Percentiles rank a stretch among this genome's conserved stretches.
phyloP scores from a whole-genome alignment of 1,140 invertebrate species.

The Meloidogyne chitwoodi region DNA sequence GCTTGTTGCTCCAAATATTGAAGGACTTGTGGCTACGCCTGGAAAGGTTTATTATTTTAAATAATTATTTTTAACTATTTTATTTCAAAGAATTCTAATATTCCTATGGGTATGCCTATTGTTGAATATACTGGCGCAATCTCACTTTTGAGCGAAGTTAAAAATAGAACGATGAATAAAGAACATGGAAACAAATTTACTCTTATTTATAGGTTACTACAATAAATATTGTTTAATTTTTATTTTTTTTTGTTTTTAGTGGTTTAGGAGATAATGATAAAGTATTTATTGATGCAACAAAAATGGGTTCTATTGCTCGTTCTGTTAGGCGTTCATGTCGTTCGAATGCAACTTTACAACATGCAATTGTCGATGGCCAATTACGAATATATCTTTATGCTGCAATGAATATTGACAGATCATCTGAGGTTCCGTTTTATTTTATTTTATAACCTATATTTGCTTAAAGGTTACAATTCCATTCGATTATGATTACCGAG shows the following conservation, averaged over 20 bases:
- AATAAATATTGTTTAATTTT: neutral
- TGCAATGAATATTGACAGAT: conserved; percentile 25
- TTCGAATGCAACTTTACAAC: conserved; percentile 27
- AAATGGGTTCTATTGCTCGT: conserved; percentile 15
- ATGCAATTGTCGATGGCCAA: conserved; percentile 31
- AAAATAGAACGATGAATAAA: conserved; percentile 8
- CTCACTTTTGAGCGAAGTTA: conserved; percentile 21
- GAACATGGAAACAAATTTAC: conserved; percentile 8
- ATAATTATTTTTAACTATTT: neutral
- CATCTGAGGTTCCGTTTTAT: conserved; percentile 23
- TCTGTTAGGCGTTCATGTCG: conserved; percentile 31
- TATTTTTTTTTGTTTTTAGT: neutral
- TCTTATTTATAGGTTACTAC: conserved; percentile 1
- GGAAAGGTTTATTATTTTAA: neutral
- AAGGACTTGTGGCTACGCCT: conserved; percentile 33
- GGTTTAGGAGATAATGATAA: conserved; percentile 21
- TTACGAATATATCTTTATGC: conserved; percentile 37
- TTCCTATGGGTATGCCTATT: conserved; percentile 23
- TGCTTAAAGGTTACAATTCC: conserved; percentile 36
- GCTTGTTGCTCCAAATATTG: conserved; percentile 35
- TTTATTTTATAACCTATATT: conserved; percentile 3
- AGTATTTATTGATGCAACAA: conserved; percentile 29
- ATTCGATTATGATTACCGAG: conserved; percentile 35
- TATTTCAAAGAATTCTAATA: neutral
- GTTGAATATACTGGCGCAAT: conserved; percentile 35